Evolutionary conservation across 2,113 vertebrate species (phyloP), one percentile per base, ranked within the genome.

Genomic region (Pelmatolapia mariae): DNA sequence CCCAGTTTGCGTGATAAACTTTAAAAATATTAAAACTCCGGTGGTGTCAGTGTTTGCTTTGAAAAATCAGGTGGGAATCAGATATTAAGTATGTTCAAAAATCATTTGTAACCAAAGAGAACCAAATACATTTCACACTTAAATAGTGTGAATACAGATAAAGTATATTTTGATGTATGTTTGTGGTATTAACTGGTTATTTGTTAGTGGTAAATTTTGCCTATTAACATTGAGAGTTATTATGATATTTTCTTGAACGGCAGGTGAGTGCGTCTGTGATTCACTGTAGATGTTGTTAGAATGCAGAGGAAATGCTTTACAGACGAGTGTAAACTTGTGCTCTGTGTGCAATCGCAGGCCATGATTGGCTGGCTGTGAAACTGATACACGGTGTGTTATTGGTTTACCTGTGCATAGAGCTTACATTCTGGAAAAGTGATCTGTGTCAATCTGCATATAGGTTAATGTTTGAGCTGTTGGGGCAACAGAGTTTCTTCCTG

Each of bases 351-450:
- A 38, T 38, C 22, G 5, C 54, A 7, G 7, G 47, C 63, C 85
- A 80, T 87, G 81, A 89, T 85, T 89, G 83, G 61, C 82, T 81
- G 47, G 26, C 22, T 83, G 82, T 87, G 81, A 81, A 87, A 91
- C 4, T 16, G 84, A 91, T 86, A 57, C 66, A 54, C 6, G 4
- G 40, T 10, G 10, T 87, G 84, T 83, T 80, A 81, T 54, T 82
- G 87, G 80, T 88, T 91, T 89, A 89, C 80, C 52, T 86, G 53
- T 91, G 57, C 82, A 71, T 50, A 50, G 29, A 83, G 86, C 40
- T 80, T 45, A 81, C 79, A 81, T 92, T 59, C 68, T 81, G 81
- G 86, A 92, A 90, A 88, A 52, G 16, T 26, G 56, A 91, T 87
- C 68, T 85, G 71, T 68, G 43, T 88, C 36, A 87, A 26, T 83